Conservation (phyloP, 2,113 vertebrate species). For the Anthoscopus minutus region DNA sequence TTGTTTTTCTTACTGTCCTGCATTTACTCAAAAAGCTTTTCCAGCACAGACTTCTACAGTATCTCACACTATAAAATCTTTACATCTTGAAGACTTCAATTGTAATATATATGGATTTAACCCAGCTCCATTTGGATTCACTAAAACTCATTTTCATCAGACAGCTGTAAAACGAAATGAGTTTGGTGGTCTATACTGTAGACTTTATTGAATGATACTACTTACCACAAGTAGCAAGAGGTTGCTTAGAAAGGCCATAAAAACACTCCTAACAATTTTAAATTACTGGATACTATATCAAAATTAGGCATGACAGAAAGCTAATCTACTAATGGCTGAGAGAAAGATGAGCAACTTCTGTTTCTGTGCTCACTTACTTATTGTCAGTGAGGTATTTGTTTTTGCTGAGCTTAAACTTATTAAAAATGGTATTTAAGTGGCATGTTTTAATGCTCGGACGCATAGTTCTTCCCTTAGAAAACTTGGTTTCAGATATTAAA, state of each 20-base stretch:
- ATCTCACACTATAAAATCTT: conserved; percentile 56
- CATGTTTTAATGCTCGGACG: neutral
- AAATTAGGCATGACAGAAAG: conserved; percentile 41
- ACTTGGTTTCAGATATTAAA: neutral
- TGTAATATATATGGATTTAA: conserved; percentile 63
- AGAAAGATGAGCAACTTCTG: conserved; percentile 26
- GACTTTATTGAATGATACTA: conserved; percentile 49
- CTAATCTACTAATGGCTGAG: conserved; percentile 46
- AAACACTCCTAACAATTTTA: conserved; percentile 5
- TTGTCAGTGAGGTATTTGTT: conserved; percentile 41
- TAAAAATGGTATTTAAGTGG: neutral
- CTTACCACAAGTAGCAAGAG: conserved; percentile 27
- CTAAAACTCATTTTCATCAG: conserved; percentile 68
- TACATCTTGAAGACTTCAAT: conserved; percentile 59
- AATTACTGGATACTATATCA: neutral
- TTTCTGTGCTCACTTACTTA: conserved; percentile 50
- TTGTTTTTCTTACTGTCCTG: conserved; percentile 57
- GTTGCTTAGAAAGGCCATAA: conserved; percentile 19
- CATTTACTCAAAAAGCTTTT: conserved; percentile 62
- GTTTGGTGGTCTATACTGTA: conserved; percentile 53
- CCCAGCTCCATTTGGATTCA: conserved; percentile 61
- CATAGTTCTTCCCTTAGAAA: neutral
- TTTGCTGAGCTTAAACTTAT: neutral
- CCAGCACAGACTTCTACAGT: neutral
- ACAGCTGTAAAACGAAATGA: conserved; percentile 63